phyloP scores from a whole-genome alignment of 1,140 invertebrate genomes.

The Drosophila erecta region DNA sequence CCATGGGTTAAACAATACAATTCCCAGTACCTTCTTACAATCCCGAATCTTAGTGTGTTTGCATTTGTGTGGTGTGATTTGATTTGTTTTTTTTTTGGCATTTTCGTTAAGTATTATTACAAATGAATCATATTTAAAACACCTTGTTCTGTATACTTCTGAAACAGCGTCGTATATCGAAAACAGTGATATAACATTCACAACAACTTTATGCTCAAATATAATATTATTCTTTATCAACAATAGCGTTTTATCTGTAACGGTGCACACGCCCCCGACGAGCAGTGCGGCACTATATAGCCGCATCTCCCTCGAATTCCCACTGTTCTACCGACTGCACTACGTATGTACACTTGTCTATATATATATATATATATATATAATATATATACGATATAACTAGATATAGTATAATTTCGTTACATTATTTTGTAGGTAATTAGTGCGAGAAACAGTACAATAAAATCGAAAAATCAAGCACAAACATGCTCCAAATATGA shows the following conservation, averaged over 20 bases:
- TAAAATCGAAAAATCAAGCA: constrained; percentile 77
- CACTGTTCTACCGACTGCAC: constrained; percentile 3
- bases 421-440: constrained; percentile 61
- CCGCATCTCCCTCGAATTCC: constrained; percentile 6
- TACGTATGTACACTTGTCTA: constrained; percentile 24
- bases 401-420: constrained; percentile 52
- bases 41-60: constrained; percentile 10
- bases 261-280: constrained; percentile 12
- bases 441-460: constrained; percentile 79
- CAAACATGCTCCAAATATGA: constrained; percentile 67
- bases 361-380: constrained; percentile 39
- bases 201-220: constrained; percentile 66
- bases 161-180: constrained; percentile 68
- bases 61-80: background rate
- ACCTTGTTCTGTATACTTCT: constrained; percentile 30
- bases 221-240: constrained; percentile 25
- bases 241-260: constrained; percentile 16
- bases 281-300: constrained; percentile 2
- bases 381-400: constrained; percentile 60
- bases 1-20: constrained; percentile 33
- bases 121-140: constrained; percentile 50
- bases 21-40: constrained; percentile 10
- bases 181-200: constrained; percentile 80
- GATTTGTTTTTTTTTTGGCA: constrained; percentile 25
- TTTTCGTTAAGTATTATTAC: constrained; percentile 43